Percentiles rank a stretch among this genome's conserved stretches.
Conservation (phyloP, 1,140 invertebrate species). For the Gryon sp. region DNA sequence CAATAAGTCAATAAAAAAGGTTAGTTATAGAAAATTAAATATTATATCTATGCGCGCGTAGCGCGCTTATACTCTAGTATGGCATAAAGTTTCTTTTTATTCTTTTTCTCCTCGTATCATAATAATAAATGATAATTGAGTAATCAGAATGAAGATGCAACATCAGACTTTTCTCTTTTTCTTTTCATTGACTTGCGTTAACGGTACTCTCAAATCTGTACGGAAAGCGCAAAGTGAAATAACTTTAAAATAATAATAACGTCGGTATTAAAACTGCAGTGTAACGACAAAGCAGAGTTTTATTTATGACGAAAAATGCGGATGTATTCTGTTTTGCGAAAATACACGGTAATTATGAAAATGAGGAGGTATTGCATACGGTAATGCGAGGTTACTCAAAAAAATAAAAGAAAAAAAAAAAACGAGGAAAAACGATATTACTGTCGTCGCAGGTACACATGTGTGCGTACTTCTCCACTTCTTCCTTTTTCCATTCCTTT, state of each 20-base stretch:
- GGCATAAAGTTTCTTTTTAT: too few relatives aligned
- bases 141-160: too few relatives aligned
- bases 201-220: conserved; percentile 47
- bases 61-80: too few relatives aligned
- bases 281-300: conserved; percentile 52
- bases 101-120: too few relatives aligned
- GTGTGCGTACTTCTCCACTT: background rate
- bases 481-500: background rate
- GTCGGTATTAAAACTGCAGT: conserved; percentile 48
- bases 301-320: conserved; percentile 57
- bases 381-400: conserved; percentile 49
- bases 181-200: background rate
- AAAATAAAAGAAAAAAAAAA: conserved; percentile 58
- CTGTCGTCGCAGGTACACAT: conserved; percentile 21
- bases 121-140: too few relatives aligned
- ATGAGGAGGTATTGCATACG: conserved; percentile 23
- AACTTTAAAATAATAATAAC: conserved; percentile 49
- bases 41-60: too few relatives aligned
- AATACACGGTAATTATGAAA: conserved; percentile 56
- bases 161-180: conserved; percentile 5
- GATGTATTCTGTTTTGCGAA: conserved; percentile 64
- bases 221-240: conserved; percentile 42
- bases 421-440: conserved; percentile 53
- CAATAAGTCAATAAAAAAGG: too few relatives aligned
- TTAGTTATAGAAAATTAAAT: too few relatives aligned